A percentile compares a stretch with the other conserved stretches of the same genome.
phyloP scores from a whole-genome alignment of 2,888 invertebrate genomes.

The Cordilura impudica region DNA sequence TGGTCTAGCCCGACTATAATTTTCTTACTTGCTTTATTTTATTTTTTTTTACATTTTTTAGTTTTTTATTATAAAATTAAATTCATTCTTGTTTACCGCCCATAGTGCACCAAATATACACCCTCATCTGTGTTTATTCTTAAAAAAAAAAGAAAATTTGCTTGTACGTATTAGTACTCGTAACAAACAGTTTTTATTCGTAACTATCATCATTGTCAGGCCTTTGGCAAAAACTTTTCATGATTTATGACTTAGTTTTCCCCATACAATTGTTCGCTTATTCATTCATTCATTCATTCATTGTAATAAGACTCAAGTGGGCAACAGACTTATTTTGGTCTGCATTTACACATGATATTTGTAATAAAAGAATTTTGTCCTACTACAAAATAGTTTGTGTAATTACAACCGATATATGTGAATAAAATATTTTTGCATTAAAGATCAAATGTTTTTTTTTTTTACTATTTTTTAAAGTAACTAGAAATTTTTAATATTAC shows the following conservation, averaged over 20 bases:
- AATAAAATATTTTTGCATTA: background rate
- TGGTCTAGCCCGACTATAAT: too few relatives aligned
- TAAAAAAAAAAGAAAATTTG: background rate
- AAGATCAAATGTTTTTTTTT: background rate
- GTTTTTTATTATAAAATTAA: too few relatives aligned
- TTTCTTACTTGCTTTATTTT: too few relatives aligned
- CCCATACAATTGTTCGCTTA: constrained; percentile 54
- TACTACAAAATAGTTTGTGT: constrained; percentile 52
- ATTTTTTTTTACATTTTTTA: too few relatives aligned
- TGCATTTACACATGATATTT: constrained; percentile 53
- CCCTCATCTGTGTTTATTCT: background rate
- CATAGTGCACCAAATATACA: background rate
- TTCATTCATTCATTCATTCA: constrained; percentile 7
- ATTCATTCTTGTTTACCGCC: too few relatives aligned
- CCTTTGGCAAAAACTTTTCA: constrained; percentile 56
- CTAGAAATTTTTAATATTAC: constrained; percentile 29
- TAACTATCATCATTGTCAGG: constrained; percentile 59
- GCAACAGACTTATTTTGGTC: constrained; percentile 41
- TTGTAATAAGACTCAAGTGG: constrained; percentile 59
- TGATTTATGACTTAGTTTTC: constrained; percentile 58
- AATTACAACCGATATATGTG: constrained; percentile 13
- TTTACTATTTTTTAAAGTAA: background rate
- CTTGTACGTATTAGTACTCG: constrained; percentile 3
- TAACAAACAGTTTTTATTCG: constrained; percentile 43
- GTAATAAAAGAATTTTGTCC: constrained; percentile 24